Evolutionary conservation across 1,140 invertebrate species (phyloP).

Genomic region (Aphis craccivora): DNA sequence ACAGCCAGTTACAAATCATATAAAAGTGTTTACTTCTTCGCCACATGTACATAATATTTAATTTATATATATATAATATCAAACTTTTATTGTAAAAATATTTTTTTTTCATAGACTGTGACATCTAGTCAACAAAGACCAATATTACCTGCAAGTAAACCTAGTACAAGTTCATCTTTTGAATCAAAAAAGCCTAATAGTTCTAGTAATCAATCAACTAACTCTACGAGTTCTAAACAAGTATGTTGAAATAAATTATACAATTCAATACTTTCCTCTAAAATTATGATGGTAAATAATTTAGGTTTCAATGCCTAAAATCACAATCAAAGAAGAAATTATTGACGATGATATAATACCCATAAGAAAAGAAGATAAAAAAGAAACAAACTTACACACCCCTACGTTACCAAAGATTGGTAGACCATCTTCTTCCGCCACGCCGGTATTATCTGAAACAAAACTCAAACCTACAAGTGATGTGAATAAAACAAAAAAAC

Average conservation of each 20-base stretch:
- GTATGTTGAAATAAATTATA: neutral
- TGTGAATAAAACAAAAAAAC: conserved; percentile 75
- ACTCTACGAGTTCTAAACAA: conserved; percentile 31
- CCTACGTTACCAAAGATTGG: conserved; percentile 48
- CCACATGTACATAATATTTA: conserved; percentile 17
- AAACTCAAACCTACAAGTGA: conserved; percentile 34
- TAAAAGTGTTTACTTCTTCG: conserved; percentile 48
- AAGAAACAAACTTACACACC: conserved; percentile 36
- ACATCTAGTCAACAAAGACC: conserved; percentile 53
- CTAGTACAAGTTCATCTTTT: conserved; percentile 27
- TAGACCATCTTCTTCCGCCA: conserved; percentile 10
- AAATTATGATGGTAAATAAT: neutral
- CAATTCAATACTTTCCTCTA: neutral
- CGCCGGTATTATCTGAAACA: neutral
- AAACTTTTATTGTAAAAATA: neutral
- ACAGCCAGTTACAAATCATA: conserved; percentile 39
- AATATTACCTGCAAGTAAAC: conserved; percentile 54
- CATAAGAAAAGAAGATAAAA: conserved; percentile 15
- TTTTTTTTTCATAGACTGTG: conserved; percentile 1
- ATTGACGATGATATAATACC: conserved; percentile 7
- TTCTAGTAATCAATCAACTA: conserved; percentile 4
- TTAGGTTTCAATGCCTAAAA: conserved; percentile 13
- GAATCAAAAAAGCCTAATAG: conserved; percentile 38
- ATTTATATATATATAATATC: neutral
- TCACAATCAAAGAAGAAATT: conserved; percentile 26